Evolutionary conservation across 2,888 invertebrate genomes (phyloP), one percentile per base, ranked within the genome.

Genomic region (Drosophila atripex): DNA sequence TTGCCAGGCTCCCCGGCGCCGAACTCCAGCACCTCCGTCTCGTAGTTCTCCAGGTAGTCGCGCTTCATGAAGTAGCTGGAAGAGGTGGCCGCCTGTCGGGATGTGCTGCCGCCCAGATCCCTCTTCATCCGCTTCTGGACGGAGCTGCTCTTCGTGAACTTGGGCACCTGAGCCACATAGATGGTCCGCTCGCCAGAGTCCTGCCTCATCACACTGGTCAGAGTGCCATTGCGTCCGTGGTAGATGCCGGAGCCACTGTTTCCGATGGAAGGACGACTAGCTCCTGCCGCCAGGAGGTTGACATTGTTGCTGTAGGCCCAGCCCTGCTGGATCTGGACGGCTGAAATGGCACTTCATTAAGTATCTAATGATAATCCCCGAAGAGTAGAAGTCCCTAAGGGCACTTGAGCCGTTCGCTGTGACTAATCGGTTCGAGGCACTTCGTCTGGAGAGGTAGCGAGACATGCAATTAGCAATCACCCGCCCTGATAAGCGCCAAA

Each of bases 211-310:
- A 78, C 82, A 2, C 87, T 80, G 1, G 69, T 49, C 5, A 90
- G 32, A 0, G 87, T 56, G 6, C 90, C 90, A 0, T 63, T 46
- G 0, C 77, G 76, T 0, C 95, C 94, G 0, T 93, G 93, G 88
- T 93, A 96, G 57, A 97, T 95, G n/a, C 96, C 97, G 9, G 94
- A 94, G 3, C 97, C 97, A 32, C 94, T 93, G 75, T 93, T 94
- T 2, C 95, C 95, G 0, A 91, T 85, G 0, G 61, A 64, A 0
- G 95, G 94, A 46, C 93, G 91, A 86, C 95, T 96, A 2, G 95
- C 94, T 16, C 96, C 96, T 1, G 97, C 92, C 0, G 94, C 94
- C 9, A 97, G 88, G 3, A 97, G 92, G 84, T 95, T 95, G 0
- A 95, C 94, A 58, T 95, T 93, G 88, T 95, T 92, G 0, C 93